Base-by-base conservation (phyloP, 2,797 vertebrate genomes). In the Anguilla megastoma region DNA sequence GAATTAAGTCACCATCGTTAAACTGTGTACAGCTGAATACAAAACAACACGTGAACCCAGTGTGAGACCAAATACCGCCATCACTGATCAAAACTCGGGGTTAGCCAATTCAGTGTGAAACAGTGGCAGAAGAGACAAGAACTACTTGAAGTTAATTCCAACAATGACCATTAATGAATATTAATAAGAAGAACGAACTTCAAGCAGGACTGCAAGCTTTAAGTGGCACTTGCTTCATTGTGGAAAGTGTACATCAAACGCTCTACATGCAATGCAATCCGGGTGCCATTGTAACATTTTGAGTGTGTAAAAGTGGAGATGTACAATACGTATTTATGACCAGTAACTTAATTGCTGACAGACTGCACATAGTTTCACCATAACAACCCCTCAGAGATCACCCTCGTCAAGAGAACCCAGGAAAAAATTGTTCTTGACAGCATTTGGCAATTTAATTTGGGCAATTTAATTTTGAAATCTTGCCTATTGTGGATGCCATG, bases 151-250 rank as follows among this genome's bases (percentile, higher is more conserved):
- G 27, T 18, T 85, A 24, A 60, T 50, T 24, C 36, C 58, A 21
- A 18, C 36, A 85, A 18, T 66, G 16, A 30, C 7, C 30, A 66
- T 24, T 85, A 21, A 18, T 85, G 8, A 60, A 63, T 66, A 36
- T 85, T 10, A 33, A 85, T 21, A 56, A 85, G 36, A 60, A 41
- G 30, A 56, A 33, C 27, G 1, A 33, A 54, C 18, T 84, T 3
- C 30, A 56, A 84, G 21, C 54, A 33, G n/a, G 54, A 56, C n/a
- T 82, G 76, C 36, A 63, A 36, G 74, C 36, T 87, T 82, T 79
- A 27, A 86, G 21, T 56, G 52, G 45, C 52, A 79, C 71, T 79
- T 45, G 18, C 33, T 36, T 76, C 71, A 76, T 74, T 14, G 30
- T 79, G 74, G 12, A 41, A 79, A 79, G n/a, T 45, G 33, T 41